These are phyloP conservation scores for Drosophila funebris DNA, from an alignment of 1,140 invertebrate species.

Conservation along the genomic window DNA sequence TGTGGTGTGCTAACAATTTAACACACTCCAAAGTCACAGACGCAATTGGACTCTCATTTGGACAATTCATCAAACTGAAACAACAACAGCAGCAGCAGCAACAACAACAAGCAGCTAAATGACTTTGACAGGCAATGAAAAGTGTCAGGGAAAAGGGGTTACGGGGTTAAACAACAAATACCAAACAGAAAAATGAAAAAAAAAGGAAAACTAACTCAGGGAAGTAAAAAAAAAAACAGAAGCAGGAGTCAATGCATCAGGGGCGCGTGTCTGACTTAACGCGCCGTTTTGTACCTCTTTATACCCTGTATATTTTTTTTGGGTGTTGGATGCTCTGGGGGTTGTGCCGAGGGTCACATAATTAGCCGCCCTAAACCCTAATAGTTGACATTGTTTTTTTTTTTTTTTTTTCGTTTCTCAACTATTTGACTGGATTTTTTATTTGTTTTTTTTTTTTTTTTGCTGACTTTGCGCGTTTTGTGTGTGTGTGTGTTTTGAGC, in stretches of 20 bases:
- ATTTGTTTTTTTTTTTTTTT: conserved; percentile 19
- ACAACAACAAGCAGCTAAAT: conserved; percentile 49
- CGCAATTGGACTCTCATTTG: conserved; percentile 25
- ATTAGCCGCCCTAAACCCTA: conserved; percentile 64
- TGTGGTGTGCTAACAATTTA: conserved; percentile 65
- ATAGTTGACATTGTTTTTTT: conserved; percentile 20
- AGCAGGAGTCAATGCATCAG: conserved; percentile 32
- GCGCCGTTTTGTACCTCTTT: conserved; percentile 24
- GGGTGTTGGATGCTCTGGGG: conserved; percentile 16
- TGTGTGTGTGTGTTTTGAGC: conserved; percentile 13
- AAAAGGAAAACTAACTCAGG: conserved; percentile 15
- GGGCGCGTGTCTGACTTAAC: conserved; percentile 60
- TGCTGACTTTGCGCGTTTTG: conserved; percentile 14
- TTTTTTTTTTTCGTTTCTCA: conserved; percentile 4
- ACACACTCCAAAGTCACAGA: conserved; percentile 52
- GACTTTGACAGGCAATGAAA: conserved; percentile 73
- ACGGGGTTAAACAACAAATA: not conserved
- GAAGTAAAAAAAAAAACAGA: conserved; percentile 17
- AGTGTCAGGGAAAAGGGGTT: conserved; percentile 13
- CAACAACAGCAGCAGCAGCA: conserved; percentile 3
- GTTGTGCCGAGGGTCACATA: conserved; percentile 58
- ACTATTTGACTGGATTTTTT: conserved; percentile 13
- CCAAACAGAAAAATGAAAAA: conserved; percentile 18
- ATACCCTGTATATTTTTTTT: conserved; percentile 10
- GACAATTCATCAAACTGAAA: conserved; percentile 67